Evolutionary conservation across 1,140 invertebrate genomes (phyloP), one percentile per base, ranked within the genome.

Genomic region (Amyelois transitella): DNA sequence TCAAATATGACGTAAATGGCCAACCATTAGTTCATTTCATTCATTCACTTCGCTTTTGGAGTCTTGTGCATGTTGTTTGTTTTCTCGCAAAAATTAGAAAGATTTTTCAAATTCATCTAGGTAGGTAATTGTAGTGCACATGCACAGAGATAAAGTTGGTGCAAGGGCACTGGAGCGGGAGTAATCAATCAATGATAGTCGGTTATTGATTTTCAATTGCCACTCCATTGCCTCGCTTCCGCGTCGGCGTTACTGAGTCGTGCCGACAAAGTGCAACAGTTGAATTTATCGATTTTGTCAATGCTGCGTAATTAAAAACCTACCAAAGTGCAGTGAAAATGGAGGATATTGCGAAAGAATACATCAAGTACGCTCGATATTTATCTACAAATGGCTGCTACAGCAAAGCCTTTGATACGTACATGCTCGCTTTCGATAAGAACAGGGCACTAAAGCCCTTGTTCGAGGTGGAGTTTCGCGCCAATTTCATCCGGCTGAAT

Each of bases 381-480:
- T 51, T 77, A 17, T 51, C 64, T 2, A 25, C 53, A 3, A 70
- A 25, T 49, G 72, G 68, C 6, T 62, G 60, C 53, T 81, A 69
- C 53, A 66, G 55, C 7, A 77, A 80, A 63, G 72, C 84, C 1
- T 78, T 84, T 17, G 81, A 86, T 55, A 58, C 79, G 49, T 88
- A 79, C 57, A 43, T 83, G 3, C 55, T 64, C 38, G 78, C 77
- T n/a, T 80, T 88, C 18, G 73, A 77, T n/a, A 70, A 78, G 51
- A 59, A 64, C 60, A 69, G 75, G 0, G 57, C 62, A 0, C 43
- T 77, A 14, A 84, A 72, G 62, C 19, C 48, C 7, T 10, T 51
- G 3, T 65, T 71, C 18, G 75, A 82, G 51, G 4, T 44, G 2
- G 77, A 86, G 56, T 88, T 88, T 55, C 65, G 77, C 4, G 17